Percentiles rank a stretch among this genome's conserved stretches.
phyloP scores from a whole-genome alignment of 2,797 vertebrate species.

The Spea hammondii region DNA sequence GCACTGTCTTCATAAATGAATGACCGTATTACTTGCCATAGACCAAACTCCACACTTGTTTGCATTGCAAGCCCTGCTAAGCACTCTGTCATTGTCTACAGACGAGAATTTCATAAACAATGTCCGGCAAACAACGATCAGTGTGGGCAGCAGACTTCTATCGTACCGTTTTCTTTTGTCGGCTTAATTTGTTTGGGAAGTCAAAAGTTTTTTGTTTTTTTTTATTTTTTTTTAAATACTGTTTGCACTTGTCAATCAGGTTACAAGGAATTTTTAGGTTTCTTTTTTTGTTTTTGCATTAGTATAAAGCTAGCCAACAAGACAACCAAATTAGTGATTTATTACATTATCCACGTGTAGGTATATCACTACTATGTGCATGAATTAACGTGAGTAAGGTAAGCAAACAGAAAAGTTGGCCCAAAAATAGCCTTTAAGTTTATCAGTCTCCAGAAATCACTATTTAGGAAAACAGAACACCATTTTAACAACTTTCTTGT shows the following conservation, averaged over 20 bases:
- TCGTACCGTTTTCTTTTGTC: background rate
- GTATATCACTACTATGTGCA: too few relatives aligned
- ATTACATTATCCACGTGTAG: too few relatives aligned
- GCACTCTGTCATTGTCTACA: background rate
- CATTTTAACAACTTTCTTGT: too few relatives aligned
- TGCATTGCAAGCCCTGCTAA: background rate
- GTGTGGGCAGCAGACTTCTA: background rate
- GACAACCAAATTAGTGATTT: background rate
- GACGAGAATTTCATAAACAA: background rate
- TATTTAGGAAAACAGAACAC: too few relatives aligned
- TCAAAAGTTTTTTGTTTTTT: conserved; percentile 21
- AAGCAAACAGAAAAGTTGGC: too few relatives aligned
- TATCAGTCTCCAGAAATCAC: too few relatives aligned
- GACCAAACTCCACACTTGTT: background rate
- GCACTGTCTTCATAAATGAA: too few relatives aligned
- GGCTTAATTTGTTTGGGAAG: conserved; percentile 27
- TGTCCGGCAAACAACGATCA: conserved; percentile 2
- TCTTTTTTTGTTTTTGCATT: conserved; percentile 6
- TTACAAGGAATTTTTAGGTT: too few relatives aligned
- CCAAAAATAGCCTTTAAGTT: too few relatives aligned
- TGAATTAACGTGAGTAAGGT: too few relatives aligned
- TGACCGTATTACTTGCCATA: background rate
- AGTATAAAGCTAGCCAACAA: background rate
- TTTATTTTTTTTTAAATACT: too few relatives aligned
- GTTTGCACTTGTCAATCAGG: too few relatives aligned